Conservation (phyloP, 2,113 vertebrate genomes). For the Lathamus discolor region DNA sequence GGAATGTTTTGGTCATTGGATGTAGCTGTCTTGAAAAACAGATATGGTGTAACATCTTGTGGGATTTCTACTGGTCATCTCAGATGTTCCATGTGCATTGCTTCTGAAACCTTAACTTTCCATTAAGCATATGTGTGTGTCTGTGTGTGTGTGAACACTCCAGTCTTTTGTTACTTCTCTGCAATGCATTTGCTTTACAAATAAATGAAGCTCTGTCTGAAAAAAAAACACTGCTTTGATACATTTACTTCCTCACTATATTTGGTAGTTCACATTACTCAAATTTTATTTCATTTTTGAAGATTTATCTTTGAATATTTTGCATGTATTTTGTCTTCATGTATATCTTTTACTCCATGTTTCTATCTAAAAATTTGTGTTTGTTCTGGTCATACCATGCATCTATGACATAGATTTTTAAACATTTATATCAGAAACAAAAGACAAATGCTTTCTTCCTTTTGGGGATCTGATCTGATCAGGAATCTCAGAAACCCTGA, state of each 20-base stretch:
- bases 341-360: background rate
- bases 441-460: background rate
- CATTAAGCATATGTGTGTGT: fast-evolving
- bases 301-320: background rate
- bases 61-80: background rate
- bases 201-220: background rate
- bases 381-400: background rate
- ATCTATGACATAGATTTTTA: background rate
- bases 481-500: background rate
- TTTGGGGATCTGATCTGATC: background rate
- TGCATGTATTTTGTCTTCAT: background rate
- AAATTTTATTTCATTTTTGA: background rate
- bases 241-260: background rate
- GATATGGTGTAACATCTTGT: background rate
- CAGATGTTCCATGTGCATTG: background rate
- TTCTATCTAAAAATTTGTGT: background rate
- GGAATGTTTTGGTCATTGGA: background rate
- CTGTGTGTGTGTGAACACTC: background rate
- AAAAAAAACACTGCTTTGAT: background rate
- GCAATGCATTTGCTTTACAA: background rate
- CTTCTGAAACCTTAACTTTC: background rate
- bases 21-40: background rate
- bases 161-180: background rate
- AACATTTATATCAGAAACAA: background rate
- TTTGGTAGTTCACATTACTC: background rate